Evolutionary conservation across 2,113 vertebrate species (phyloP), one percentile per base, ranked within the genome.

Genomic region (Ovis canadensis): DNA sequence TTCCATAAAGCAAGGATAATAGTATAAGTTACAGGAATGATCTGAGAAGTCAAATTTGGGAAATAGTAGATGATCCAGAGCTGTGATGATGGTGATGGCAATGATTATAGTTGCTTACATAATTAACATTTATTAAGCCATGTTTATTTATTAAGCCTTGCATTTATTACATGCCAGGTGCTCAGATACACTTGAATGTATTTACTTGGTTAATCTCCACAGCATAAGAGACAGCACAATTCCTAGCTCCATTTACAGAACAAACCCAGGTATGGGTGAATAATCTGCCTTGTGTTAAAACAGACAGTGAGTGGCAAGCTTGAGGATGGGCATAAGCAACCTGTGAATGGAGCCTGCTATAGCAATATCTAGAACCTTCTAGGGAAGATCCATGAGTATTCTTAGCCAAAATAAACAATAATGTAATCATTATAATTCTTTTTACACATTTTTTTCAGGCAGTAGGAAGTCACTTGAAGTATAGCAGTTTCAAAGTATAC

Each of bases 371-470:
- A 64, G 29, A 74, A 36, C 17, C 15, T 19, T 25, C 21, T 9
- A 78, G 12, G 14, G 11, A 52, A 95, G 33, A 29, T 29, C 43
- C 3, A 1, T 23, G 40, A 19, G 13, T 90, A 48, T 40, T 77
- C 43, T 90, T 7, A 31, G 62, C n/a, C n/a, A 77, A 2, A 23
- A 78, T 52, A 85, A 36, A 50, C 67, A 55, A 6, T 8, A 48
- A 71, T 8, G 4, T 15, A 29, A 29, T 55, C 50, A 71, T 27
- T 40, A 13, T 60, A 78, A 82, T 94, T 82, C 82, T 43, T 90
- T 93, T 81, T 64, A 91, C 14, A 67, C 40, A 78, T 40, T 54
- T 88, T 88, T 71, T 96, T 91, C 64, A 90, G 67, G 78, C 85
- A 85, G 36, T 21, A 48, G 31, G 7, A 89, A 94, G 14, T 33